A percentile compares a stretch with the other conserved stretches of the same genome.
Evolutionary conservation across 2,888 invertebrate species (phyloP).

Genomic region (Clitarchus hookeri): DNA sequence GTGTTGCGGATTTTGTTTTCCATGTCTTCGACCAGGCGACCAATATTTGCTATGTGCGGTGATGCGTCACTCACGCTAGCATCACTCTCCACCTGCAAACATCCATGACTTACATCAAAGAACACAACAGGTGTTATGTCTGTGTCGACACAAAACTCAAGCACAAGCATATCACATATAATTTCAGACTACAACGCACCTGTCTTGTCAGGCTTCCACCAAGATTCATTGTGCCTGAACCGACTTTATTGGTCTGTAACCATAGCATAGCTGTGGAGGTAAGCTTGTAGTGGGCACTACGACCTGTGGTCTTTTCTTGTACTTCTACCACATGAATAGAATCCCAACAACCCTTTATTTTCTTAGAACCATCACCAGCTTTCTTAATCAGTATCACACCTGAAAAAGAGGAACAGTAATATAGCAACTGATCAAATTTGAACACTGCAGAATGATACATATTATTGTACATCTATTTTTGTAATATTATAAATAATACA

Average conservation of each 20-base stretch:
- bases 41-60: constrained; percentile 98
- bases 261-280: constrained; percentile 99
- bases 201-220: constrained; percentile 98
- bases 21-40: constrained; percentile 99
- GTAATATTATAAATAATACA: too few species aligned
- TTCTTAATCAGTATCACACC: constrained; percentile 99
- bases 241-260: constrained; percentile 96
- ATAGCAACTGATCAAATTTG: too few species aligned
- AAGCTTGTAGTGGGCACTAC: constrained; percentile 96
- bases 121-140: background rate
- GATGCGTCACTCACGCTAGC: constrained; percentile 87
- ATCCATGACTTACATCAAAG: background rate
- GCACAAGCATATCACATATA: too few species aligned
- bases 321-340: constrained; percentile 99
- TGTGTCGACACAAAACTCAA: background rate
- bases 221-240: constrained; percentile 98
- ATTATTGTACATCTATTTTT: too few species aligned
- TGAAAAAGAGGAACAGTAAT: constrained; percentile 47
- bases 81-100: constrained; percentile 86
- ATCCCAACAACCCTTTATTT: constrained; percentile 99
- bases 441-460: too few species aligned
- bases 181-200: constrained; percentile 56
- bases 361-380: constrained; percentile 96
- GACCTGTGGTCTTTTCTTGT: constrained; percentile 91
- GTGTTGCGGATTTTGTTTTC: constrained; percentile 99